Percentiles rank a stretch among this genome's conserved stretches.
These are phyloP conservation scores for Dipodomys ordii DNA, from an alignment of 2,113 vertebrate genomes.

Conservation along the genomic window DNA sequence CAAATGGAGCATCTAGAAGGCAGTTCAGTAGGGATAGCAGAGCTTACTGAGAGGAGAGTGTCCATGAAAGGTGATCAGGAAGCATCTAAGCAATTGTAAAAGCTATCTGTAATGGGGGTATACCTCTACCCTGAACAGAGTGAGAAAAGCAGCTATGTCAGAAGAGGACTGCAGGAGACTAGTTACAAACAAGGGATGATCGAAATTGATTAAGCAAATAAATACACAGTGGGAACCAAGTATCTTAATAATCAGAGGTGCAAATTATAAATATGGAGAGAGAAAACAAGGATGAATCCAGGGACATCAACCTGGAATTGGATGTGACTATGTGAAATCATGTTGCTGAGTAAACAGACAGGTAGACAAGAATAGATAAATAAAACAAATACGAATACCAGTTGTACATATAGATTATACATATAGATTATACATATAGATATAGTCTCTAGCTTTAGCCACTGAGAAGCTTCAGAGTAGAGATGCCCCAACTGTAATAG, in stretches of 20 bases:
- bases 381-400: neutral
- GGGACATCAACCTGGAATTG: neutral
- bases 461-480: neutral
- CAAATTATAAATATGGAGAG: conserved; percentile 3
- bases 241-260: neutral
- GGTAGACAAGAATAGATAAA: neutral
- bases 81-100: neutral
- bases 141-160: neutral
- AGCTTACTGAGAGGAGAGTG: neutral
- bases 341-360: neutral
- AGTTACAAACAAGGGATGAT: neutral
- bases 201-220: neutral
- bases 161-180: neutral
- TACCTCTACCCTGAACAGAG: too few relatives aligned
- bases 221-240: neutral
- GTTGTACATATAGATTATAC: neutral
- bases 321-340: neutral
- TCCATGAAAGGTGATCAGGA: neutral
- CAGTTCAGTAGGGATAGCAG: neutral
- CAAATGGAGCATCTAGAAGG: neutral
- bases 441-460: neutral
- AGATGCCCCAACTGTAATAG: neutral
- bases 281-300: conserved; percentile 4
- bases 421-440: neutral
- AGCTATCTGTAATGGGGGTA: neutral